These are phyloP conservation scores for Harpalus rubripes DNA, from an alignment of 2,888 invertebrate genomes.

Conservation along the genomic window DNA sequence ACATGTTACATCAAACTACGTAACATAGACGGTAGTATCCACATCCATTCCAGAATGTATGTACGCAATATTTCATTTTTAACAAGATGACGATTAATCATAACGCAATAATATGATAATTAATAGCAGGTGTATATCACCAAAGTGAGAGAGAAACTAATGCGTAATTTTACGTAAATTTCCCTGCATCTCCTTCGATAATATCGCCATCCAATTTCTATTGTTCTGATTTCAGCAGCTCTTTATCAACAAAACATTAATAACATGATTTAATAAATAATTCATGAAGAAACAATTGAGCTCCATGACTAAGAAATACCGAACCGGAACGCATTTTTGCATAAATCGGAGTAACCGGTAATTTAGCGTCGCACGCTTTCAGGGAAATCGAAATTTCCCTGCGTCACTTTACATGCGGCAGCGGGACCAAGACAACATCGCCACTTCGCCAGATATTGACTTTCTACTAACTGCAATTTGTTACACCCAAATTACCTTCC, in stretches of 20 bases:
- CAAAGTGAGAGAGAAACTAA: conserved; percentile 14
- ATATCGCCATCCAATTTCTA: conserved; percentile 31
- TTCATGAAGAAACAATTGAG: conserved; percentile 64
- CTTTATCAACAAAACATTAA: conserved; percentile 64
- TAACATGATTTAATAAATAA: conserved; percentile 64
- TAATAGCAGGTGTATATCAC: conserved; percentile 39
- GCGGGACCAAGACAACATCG: conserved; percentile 11
- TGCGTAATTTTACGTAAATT: conserved; percentile 47
- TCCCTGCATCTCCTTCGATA: conserved; percentile 39
- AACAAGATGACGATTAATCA: conserved; percentile 34
- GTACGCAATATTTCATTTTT: conserved; percentile 17
- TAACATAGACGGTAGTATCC: not conserved
- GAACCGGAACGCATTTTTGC: conserved; percentile 64
- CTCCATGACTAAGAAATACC: conserved; percentile 64
- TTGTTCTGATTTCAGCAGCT: conserved; percentile 60
- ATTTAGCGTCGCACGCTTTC: conserved; percentile 61
- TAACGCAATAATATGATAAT: conserved; percentile 23
- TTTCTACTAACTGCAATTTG: conserved; percentile 33
- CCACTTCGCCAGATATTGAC: conserved; percentile 36
- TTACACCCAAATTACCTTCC: conserved; percentile 19
- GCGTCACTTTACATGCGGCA: conserved; percentile 31
- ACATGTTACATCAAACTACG: not conserved
- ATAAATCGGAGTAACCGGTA: conserved; percentile 62
- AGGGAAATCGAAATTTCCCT: conserved; percentile 52
- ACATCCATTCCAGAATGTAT: not conserved